Percentiles rank a stretch among this genome's conserved stretches.
Evolutionary conservation across 2,113 vertebrate species (phyloP).

Genomic region (Sander lucioperca): DNA sequence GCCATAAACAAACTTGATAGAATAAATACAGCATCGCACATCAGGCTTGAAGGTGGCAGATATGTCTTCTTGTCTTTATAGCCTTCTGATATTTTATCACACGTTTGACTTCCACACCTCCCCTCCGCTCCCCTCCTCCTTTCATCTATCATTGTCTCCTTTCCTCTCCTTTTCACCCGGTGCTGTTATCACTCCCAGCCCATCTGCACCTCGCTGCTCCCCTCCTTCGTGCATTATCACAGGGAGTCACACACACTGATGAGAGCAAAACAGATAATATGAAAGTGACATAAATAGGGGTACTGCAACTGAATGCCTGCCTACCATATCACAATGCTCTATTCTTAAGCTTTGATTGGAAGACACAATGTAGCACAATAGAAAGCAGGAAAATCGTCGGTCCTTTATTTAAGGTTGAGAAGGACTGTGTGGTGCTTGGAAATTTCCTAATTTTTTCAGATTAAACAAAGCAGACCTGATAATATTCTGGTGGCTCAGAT

Average conservation of each 20-base stretch:
- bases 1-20: slow-evolving; percentile 44
- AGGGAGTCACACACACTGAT: slow-evolving; percentile 40
- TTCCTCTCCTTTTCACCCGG: slow-evolving; percentile 67
- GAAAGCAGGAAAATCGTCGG: not conserved
- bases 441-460: slow-evolving; percentile 51
- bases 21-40: slow-evolving; percentile 35
- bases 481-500: slow-evolving; percentile 40
- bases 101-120: slow-evolving; percentile 58
- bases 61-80: slow-evolving; percentile 60
- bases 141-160: slow-evolving; percentile 69
- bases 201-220: slow-evolving; percentile 71
- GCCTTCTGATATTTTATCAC: slow-evolving; percentile 66
- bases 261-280: slow-evolving; percentile 62
- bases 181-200: slow-evolving; percentile 72
- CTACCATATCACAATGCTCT: slow-evolving; percentile 33
- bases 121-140: slow-evolving; percentile 43
- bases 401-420: slow-evolving; percentile 45
- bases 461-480: slow-evolving; percentile 48
- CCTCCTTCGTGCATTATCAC: slow-evolving; percentile 39
- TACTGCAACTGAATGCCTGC: slow-evolving; percentile 27
- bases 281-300: slow-evolving; percentile 65
- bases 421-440: slow-evolving; percentile 37
- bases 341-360: slow-evolving; percentile 50
- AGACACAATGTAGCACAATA: slow-evolving; percentile 24
- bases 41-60: slow-evolving; percentile 36